Percentiles rank a stretch among this genome's conserved stretches.
These are phyloP conservation scores for Diplazon laetatorius DNA, from an alignment of 2,888 invertebrate species.

Conservation along the genomic window DNA sequence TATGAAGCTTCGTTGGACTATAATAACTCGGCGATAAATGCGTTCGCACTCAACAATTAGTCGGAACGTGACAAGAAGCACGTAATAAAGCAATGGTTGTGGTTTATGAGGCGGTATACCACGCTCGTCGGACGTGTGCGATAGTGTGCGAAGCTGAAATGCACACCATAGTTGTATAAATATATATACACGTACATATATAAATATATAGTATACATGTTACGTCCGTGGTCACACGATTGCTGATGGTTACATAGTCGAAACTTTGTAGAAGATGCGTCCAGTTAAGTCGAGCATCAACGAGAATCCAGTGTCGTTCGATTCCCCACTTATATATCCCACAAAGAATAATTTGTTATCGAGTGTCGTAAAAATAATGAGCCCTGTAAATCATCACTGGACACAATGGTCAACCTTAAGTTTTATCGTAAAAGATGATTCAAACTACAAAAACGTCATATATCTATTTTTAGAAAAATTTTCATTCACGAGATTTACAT, in stretches of 20 bases:
- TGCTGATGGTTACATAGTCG: constrained; percentile 27
- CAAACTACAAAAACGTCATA: constrained; percentile 25
- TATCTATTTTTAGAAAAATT: constrained; percentile 27
- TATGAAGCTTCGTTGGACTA: too few species aligned
- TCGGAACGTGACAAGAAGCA: constrained; percentile 75
- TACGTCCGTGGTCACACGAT: constrained; percentile 25
- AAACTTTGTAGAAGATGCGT: constrained; percentile 44
- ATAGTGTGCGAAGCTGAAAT: constrained; percentile 10
- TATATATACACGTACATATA: background rate
- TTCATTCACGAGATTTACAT: constrained; percentile 23
- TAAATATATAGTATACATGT: background rate
- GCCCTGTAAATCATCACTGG: constrained; percentile 70
- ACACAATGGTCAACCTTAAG: constrained; percentile 27
- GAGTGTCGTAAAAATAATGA: constrained; percentile 71
- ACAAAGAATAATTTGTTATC: constrained; percentile 73
- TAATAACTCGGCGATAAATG: constrained; percentile 76
- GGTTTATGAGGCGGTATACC: constrained; percentile 80
- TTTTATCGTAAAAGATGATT: constrained; percentile 45
- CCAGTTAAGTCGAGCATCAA: constrained; percentile 26
- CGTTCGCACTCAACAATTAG: constrained; percentile 80
- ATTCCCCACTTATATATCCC: constrained; percentile 72
- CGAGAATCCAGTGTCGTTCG: constrained; percentile 22
- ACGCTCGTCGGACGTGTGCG: constrained; percentile 63
- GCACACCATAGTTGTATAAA: constrained; percentile 35
- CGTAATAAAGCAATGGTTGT: constrained; percentile 81